Evolutionary conservation across 2,797 vertebrate species (phyloP).

Genomic region (Antrozous pallidus): DNA sequence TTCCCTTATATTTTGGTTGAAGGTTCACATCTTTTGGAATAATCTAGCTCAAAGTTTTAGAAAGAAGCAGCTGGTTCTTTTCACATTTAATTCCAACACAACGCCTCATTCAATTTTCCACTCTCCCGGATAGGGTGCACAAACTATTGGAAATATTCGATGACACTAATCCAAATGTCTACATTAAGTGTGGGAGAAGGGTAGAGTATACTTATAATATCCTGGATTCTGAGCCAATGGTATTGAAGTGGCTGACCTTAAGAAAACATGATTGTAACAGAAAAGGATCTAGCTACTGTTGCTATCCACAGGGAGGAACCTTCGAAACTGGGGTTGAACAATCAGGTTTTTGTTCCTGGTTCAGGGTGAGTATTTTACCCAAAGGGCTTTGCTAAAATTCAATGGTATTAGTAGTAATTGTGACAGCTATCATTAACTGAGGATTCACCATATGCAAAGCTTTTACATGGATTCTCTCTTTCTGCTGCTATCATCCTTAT

Average conservation of each 20-base stretch:
- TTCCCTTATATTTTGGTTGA: constrained; percentile 46
- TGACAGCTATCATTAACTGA: neutral
- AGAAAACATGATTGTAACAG: neutral
- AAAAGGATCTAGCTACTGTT: neutral
- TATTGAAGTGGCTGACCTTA: constrained; percentile 27
- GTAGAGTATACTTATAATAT: neutral
- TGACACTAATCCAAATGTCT: constrained; percentile 18
- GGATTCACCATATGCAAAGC: neutral
- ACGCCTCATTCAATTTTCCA: constrained; percentile 2
- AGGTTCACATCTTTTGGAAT: constrained; percentile 63
- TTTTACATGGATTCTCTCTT: neutral
- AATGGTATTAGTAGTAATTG: neutral
- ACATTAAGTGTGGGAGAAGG: neutral
- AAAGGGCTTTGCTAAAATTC: neutral
- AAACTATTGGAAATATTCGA: constrained; percentile 28
- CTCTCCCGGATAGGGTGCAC: constrained; percentile 28
- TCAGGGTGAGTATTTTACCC: neutral
- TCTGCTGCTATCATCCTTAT: neutral
- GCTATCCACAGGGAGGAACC: neutral
- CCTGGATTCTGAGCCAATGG: constrained; percentile 1
- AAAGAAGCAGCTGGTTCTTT: constrained; percentile 41
- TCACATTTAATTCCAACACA: constrained; percentile 56
- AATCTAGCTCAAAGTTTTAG: constrained; percentile 18
- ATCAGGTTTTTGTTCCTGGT: neutral
- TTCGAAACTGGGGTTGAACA: neutral